Percentiles rank a stretch among this genome's conserved stretches.
Evolutionary conservation across 2,797 vertebrate species (phyloP).

Genomic region (Chanos chanos): DNA sequence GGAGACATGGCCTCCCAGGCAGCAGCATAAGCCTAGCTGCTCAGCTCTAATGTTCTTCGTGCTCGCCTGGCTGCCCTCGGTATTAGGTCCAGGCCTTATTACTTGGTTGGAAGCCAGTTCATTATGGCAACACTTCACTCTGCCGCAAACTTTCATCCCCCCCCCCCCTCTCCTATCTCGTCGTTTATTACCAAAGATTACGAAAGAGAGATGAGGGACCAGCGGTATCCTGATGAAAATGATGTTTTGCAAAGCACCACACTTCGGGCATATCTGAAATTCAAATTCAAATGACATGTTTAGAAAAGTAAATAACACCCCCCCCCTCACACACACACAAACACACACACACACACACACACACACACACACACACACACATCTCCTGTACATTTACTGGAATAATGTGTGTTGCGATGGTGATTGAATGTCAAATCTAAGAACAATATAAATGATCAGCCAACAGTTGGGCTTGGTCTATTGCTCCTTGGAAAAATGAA

Average conservation of each 20-base stretch:
- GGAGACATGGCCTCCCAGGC: neutral
- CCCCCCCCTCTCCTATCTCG: neutral
- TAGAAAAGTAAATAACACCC: too few species aligned
- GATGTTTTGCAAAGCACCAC: too few species aligned
- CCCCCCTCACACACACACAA: too few species aligned
- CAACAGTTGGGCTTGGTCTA: too few species aligned
- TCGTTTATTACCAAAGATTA: slow-evolving; percentile 18
- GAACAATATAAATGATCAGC: too few species aligned
- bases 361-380: too few species aligned
- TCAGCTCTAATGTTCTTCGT: slow-evolving; percentile 58
- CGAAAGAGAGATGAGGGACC: slow-evolving; percentile 1
- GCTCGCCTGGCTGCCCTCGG: slow-evolving; percentile 49
- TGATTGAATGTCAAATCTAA: too few species aligned
- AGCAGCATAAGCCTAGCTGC: slow-evolving; percentile 31
- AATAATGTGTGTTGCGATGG: too few species aligned
- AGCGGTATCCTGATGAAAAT: slow-evolving; percentile 1
- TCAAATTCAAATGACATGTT: too few species aligned
- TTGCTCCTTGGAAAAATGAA: slow-evolving; percentile 14
- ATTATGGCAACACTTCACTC: slow-evolving; percentile 56
- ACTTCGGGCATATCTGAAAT: too few species aligned
- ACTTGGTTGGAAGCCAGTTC: slow-evolving; percentile 58
- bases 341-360: too few species aligned
- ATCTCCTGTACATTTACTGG: too few species aligned
- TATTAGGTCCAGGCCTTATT: slow-evolving; percentile 55
- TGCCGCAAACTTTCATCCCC: slow-evolving; percentile 50